Base-by-base conservation (phyloP, 2,797 vertebrate genomes). In the Coregonus sp. region DNA sequence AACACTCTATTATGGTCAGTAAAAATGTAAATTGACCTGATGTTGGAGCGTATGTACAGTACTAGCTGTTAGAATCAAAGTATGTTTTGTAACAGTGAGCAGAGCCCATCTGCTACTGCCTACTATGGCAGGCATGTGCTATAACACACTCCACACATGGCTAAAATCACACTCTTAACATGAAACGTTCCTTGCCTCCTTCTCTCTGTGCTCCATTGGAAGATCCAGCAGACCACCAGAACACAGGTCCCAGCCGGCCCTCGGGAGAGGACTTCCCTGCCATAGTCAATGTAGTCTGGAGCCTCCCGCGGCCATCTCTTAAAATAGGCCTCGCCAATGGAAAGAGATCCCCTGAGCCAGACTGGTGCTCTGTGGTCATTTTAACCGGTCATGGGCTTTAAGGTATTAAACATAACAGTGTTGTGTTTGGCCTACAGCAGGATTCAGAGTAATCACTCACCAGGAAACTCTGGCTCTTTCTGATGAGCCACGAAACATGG, bases 371-470 rank as follows among this genome's bases (percentile, higher is more conserved):
- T 78, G 70, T 70, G 80, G 73, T 78, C 25, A 75, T 85, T 86
- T 82, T 67, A 85, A 80, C 68, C 74, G 82, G 85, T 86, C 85
- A 85, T 76, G 72, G 80, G 12, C 73, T 79, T 77, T 75, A 78
- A 82, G 75, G 80, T 82, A 84, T 82, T 80, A 86, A 81, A 80
- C 78, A 82, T 85, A 75, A 82, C 78, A 83, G 74, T 86, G 83
- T 85, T 86, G 82, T 82, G 75, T 70, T 86, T 85, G 87, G 83
- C 84, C 65, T 70, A 31, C 75, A 40, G 54, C 75, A 25, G 77
- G 68, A 75, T 84, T 73, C 74, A 80, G 82, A 52, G 70, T 85
- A 78, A 76, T 73, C 69, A 37, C 76, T 78, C 50, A 65, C 74
- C 61, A 75, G 73, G 75, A 76, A 80, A 81, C 72, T 80, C 78